Evolutionary conservation across 2,888 invertebrate genomes (phyloP).

Genomic region (Epinotia nisella): DNA sequence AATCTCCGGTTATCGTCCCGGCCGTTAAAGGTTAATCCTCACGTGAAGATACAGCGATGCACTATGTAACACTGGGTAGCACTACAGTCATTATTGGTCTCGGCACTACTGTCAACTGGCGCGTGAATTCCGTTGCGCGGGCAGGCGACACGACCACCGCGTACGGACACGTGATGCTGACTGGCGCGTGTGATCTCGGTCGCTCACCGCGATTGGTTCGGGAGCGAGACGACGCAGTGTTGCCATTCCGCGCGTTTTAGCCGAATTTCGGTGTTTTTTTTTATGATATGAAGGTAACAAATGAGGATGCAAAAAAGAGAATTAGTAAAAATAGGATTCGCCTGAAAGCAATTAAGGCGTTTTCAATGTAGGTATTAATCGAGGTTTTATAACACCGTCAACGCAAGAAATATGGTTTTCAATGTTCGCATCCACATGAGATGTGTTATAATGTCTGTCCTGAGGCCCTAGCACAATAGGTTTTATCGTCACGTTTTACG

Average conservation of each 20-base stretch:
- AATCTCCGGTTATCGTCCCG: constrained; percentile 68
- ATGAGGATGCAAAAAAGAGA: neutral
- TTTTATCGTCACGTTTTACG: too few relatives aligned
- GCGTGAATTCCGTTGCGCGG: constrained; percentile 72
- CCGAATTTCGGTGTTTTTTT: constrained; percentile 57
- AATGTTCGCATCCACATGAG: too few relatives aligned
- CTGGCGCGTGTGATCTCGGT: constrained; percentile 65
- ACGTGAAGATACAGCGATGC: constrained; percentile 67
- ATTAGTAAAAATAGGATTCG: neutral
- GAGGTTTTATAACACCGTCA: too few relatives aligned
- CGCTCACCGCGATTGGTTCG: constrained; percentile 61
- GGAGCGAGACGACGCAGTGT: constrained; percentile 64
- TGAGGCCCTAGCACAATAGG: too few relatives aligned
- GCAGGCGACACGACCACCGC: constrained; percentile 66
- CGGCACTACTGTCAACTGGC: constrained; percentile 78
- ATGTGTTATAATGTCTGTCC: too few relatives aligned
- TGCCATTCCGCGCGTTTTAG: constrained; percentile 65
- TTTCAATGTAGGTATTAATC: too few relatives aligned
- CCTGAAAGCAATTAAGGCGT: too few relatives aligned
- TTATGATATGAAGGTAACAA: neutral
- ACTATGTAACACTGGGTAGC: constrained; percentile 74
- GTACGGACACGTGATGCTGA: constrained; percentile 80
- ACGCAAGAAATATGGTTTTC: too few relatives aligned
- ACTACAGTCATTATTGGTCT: constrained; percentile 73
- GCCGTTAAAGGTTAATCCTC: constrained; percentile 54